Evolutionary conservation across 1,140 invertebrate species (phyloP).

Genomic region (Hermetia illucens): DNA sequence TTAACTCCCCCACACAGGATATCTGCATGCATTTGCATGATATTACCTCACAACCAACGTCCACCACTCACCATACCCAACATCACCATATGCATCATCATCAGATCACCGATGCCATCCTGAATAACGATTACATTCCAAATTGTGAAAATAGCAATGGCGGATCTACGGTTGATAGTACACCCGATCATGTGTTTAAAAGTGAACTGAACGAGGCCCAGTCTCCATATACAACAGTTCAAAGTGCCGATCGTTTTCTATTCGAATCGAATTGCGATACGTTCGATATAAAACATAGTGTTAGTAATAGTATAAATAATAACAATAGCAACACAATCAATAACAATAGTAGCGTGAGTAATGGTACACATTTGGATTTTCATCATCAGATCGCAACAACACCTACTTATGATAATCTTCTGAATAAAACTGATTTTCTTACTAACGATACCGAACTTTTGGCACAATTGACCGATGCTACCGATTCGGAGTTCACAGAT

Average conservation of each 20-base stretch:
- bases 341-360: background rate
- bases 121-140: slow-evolving; percentile 13
- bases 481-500: slow-evolving; percentile 21
- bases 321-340: slow-evolving; percentile 11
- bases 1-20: slow-evolving; percentile 22
- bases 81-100: slow-evolving; percentile 1
- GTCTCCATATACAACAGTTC: slow-evolving; percentile 24
- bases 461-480: slow-evolving; percentile 11
- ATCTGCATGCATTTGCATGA: slow-evolving; percentile 1
- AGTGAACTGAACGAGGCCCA: slow-evolving; percentile 26
- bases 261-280: slow-evolving; percentile 23
- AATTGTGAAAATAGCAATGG: slow-evolving; percentile 10
- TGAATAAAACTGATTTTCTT: slow-evolving; percentile 16
- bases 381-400: background rate
- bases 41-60: slow-evolving; percentile 6
- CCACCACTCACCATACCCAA: slow-evolving; percentile 6
- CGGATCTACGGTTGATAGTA: slow-evolving; percentile 13
- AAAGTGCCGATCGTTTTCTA: slow-evolving; percentile 25
- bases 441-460: slow-evolving; percentile 13
- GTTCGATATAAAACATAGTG: slow-evolving; percentile 25
- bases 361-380: background rate
- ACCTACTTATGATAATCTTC: background rate
- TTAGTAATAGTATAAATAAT: slow-evolving; percentile 7
- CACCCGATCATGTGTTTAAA: slow-evolving; percentile 21
- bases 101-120: background rate